Percentiles rank a stretch among this genome's conserved stretches.
Conservation (phyloP, 2,113 vertebrate genomes). For the Benitochromis conjunctus region DNA sequence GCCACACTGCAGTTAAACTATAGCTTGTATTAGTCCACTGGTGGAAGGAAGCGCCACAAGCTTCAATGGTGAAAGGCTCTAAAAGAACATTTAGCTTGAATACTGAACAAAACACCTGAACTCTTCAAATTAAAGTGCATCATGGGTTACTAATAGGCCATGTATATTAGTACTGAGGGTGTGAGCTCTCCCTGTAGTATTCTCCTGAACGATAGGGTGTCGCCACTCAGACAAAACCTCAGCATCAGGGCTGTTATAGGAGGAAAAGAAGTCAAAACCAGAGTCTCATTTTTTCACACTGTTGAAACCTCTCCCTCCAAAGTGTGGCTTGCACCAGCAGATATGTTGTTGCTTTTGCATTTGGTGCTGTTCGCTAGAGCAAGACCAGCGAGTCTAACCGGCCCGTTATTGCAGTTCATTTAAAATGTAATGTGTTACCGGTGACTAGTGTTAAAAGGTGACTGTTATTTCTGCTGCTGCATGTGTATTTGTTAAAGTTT, state of each 20-base stretch:
- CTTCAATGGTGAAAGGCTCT: background rate
- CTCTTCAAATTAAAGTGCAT: background rate
- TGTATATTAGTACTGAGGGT: background rate
- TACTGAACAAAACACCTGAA: background rate
- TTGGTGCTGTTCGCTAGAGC: background rate
- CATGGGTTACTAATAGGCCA: background rate
- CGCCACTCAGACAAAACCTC: background rate
- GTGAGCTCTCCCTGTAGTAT: background rate
- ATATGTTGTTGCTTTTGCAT: background rate
- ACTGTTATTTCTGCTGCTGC: background rate
- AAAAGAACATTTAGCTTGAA: slow-evolving; percentile 4
- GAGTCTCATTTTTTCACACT: background rate
- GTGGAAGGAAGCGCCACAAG: background rate
- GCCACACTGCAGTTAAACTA: slow-evolving; percentile 1
- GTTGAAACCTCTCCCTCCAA: background rate
- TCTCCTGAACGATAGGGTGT: background rate
- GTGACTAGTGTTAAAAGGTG: background rate
- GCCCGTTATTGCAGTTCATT: background rate
- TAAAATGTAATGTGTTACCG: background rate
- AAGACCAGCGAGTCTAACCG: background rate
- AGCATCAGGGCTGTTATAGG: background rate
- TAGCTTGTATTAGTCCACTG: background rate
- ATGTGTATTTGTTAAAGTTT: background rate
- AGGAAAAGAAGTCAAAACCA: background rate
- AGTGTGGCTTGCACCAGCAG: background rate